Evolutionary conservation across 2,113 vertebrate species (phyloP), one percentile per base, ranked within the genome.

Genomic region (Serilophus lunatus): DNA sequence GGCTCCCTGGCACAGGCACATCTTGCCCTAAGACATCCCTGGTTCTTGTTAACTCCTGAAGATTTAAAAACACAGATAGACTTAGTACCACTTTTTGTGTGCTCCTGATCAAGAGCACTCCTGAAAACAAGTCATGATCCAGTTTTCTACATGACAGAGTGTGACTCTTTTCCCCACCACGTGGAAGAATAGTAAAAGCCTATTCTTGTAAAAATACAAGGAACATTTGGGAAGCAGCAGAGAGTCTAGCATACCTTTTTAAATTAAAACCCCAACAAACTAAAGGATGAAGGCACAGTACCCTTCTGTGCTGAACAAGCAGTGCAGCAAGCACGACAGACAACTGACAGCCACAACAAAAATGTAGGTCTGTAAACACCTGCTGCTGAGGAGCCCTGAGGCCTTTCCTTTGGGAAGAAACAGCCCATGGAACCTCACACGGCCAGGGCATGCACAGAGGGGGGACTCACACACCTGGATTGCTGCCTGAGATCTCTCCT

Each of bases 241-340:
- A 60, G 78, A 40, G 44, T 60, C 44, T n/a, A 82, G 29, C 8
- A 6, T 44, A 35, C n/a, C 69, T 80, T 71, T 83, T 88, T 7
- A 50, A 75, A 63, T 78, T 11, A 24, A 57, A 77, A 23, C 56
- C 64, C 79, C 64, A 83, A 69, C 42, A 57, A 33, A 40, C 35
- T 6, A 29, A 47, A 60, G 60, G 75, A 28, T 76, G 90, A 97
- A 96, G 93, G 92, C 94, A 96, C 95, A 86, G 94, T 86, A 64
- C 86, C 38, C 2, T 88, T 61, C 93, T 68, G 76, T 3, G 7
- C 79, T 36, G 79, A 65, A 5, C 33, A 45, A 44, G 77, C 89
- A 85, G 94, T 3, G 63, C 49, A 49, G 86, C 72, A 65, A 96
- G 94, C 91, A n/a, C 5, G 0, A 93, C 87, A 82, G 80, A 49